Evolutionary conservation across 2,113 vertebrate genomes (phyloP), one percentile per base, ranked within the genome.

Genomic region (Ceuthmochares aereus): DNA sequence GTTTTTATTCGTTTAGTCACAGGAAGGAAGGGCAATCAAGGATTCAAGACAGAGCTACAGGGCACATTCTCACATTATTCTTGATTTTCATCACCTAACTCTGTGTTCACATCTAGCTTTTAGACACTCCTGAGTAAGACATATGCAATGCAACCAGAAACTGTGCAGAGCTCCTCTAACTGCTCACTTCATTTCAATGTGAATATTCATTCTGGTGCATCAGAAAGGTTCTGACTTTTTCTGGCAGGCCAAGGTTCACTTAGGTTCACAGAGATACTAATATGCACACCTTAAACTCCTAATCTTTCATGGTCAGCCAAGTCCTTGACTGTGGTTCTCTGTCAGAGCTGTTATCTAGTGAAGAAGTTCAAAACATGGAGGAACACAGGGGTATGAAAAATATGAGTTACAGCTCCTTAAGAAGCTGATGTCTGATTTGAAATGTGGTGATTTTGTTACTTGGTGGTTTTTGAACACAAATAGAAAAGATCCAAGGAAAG

Each of bases 1-100:
- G 81, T 68, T 94, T 78, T 94, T 78, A 58, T 89, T 79, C 84
- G 27, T 87, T 89, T 95, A 95, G 49, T 89, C 89, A 94, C 62
- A 91, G 84, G 84, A 95, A 91, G 60, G 66, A 92, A 79, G 34
- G 32, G 47, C 58, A 45, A 37, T 34, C 51, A 62, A 85, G 27
- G 29, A 49, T 72, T 80, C 66, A 86, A 12, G 64, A 25, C 14
- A 23, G 55, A 29, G 15, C 64, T 92, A 43, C 73, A 75, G 52
- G 73, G 52, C 56, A 60, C 8, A 3, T 73, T 88, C 47, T 63
- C n/a, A 49, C 47, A 45, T 82, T 84, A 54, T 59, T 89, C 66
- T 75, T 89, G 62, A 49, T 52, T 92, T 67, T 84, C 34, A 19
- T 92, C 73, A 34, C 43, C 3, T 49, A 30, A 14, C 40, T 77